A percentile compares a stretch with the other conserved stretches of the same genome.
Conservation (phyloP, 2,797 vertebrate genomes). For the Galaxias olidus region DNA sequence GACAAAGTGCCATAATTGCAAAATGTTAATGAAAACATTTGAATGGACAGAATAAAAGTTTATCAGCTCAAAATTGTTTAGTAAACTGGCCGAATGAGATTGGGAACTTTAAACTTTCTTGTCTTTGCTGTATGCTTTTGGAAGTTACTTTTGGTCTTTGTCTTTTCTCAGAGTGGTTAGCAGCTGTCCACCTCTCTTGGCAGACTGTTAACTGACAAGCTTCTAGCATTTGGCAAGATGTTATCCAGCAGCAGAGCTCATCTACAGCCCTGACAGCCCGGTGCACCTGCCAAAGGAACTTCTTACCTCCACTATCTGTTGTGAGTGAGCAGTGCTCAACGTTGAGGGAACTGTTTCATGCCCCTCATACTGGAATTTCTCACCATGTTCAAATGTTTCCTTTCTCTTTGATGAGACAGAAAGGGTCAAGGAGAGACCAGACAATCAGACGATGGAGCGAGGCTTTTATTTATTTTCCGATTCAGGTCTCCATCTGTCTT, state of each 20-base stretch:
- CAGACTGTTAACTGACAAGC: constrained; percentile 79
- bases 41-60: too few relatives aligned
- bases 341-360: constrained; percentile 68
- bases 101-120: constrained; percentile 58
- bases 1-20: too few relatives aligned
- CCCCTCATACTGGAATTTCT: constrained; percentile 66
- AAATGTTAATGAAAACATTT: too few relatives aligned
- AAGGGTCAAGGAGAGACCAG: constrained; percentile 67
- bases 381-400: constrained; percentile 64
- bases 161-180: constrained; percentile 73
- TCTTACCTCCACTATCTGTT: constrained; percentile 69
- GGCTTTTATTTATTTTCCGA: constrained; percentile 71
- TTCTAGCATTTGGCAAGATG: constrained; percentile 75
- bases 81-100: too few relatives aligned
- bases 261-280: constrained; percentile 75
- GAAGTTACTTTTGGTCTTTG: constrained; percentile 67
- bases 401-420: constrained; percentile 72
- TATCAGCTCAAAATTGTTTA: too few relatives aligned
- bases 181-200: constrained; percentile 70
- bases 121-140: constrained; percentile 49
- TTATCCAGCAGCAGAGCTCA: constrained; percentile 74
- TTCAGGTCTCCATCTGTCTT: constrained; percentile 70
- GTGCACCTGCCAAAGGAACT: constrained; percentile 79
- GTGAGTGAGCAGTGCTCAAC: constrained; percentile 68
- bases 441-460: constrained; percentile 74